Base-by-base conservation (phyloP, 2,888 invertebrate species). In the Agrotis exclamationis region DNA sequence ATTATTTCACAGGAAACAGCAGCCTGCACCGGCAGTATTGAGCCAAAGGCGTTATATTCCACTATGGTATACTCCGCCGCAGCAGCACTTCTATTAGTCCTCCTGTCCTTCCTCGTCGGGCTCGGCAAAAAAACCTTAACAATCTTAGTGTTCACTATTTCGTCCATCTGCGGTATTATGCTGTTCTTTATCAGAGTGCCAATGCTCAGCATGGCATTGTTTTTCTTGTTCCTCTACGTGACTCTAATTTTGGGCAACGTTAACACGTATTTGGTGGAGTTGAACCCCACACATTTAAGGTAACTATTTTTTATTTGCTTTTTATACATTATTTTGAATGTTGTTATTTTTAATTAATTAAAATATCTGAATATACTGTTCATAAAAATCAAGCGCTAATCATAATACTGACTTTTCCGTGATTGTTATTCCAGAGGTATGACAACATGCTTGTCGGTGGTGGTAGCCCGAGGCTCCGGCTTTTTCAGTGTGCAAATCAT, bases 241-340 rank as follows among this genome's bases (percentile, higher is more conserved):
- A 88, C 92, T 4, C 79, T 94, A 0, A 93, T 94, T 67, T 84
- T 95, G 76, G 94, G 94, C 9, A 94, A 93, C 66, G 86, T 93
- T 0, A 95, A 95, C 70, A 93, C 93, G 2, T 95, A 93, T 80
- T 86, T 95, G 66, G 93, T 95, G n/a, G 95, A 95, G 33, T 73
- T 94, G n/a, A 95, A 94, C 75, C 95, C 95, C n/a, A 95, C 95
- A 2, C 89, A 94, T 87, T 88, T 95, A 66, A 92, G 95, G 95
- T 94, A n/a, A n/a, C n/a, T n/a, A n/a, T 58, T 47, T 1, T 16
- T 48, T 44, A 6, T 5, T 3, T 44, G 20, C 22, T 28, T 9
- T 13, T 28, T 9, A 3, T 14, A 14, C 11, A 33, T 33, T 3
- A 33, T 33, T 7, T 33, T 33, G 33, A 7, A 13, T 5, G 14